A percentile compares a stretch with the other conserved stretches of the same genome.
phyloP scores from a whole-genome alignment of 2,888 invertebrate species.

The Microdon myrmicae region DNA sequence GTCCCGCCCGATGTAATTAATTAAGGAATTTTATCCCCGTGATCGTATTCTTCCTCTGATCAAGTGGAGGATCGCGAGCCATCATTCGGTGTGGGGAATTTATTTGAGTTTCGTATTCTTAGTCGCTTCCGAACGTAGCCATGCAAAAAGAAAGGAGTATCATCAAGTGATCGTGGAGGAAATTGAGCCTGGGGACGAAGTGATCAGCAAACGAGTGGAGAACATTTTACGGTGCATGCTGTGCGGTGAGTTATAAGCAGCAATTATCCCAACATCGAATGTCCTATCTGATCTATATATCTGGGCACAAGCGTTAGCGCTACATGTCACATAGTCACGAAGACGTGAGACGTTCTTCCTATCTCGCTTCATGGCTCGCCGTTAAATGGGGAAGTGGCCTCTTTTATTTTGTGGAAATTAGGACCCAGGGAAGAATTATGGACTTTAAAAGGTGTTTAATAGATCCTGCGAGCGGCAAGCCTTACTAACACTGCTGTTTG shows the following conservation, averaged over 20 bases:
- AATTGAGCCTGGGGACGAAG: no score
- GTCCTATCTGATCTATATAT: slow-evolving; percentile 52
- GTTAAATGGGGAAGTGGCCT: slow-evolving; percentile 1
- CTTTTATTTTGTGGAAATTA: no score
- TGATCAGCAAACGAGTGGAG: no score
- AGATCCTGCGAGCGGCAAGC: slow-evolving; percentile 31
- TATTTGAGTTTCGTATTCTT: slow-evolving; percentile 10
- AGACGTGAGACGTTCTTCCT: slow-evolving; percentile 14
- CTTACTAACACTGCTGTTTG: slow-evolving; percentile 34
- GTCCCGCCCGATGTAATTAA: slow-evolving; percentile 42
- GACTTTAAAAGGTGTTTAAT: slow-evolving; percentile 32
- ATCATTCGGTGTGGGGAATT: slow-evolving; percentile 9
- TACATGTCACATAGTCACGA: slow-evolving; percentile 51
- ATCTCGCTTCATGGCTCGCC: slow-evolving; percentile 6
- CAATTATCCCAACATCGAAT: slow-evolving; percentile 51
- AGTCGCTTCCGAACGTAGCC: slow-evolving; percentile 30
- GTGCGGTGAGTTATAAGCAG: slow-evolving; percentile 52
- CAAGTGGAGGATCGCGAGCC: slow-evolving; percentile 4
- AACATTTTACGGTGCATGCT: slow-evolving; percentile 29
- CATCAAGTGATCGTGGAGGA: no score
- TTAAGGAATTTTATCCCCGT: slow-evolving; percentile 51
- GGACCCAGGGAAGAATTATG: slow-evolving; percentile 29
- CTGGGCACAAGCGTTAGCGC: slow-evolving; percentile 45
- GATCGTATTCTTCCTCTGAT: slow-evolving; percentile 33
- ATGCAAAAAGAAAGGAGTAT: background rate